Base-by-base conservation (phyloP, 2,797 vertebrate genomes). In the Cyclopterus lumpus region DNA sequence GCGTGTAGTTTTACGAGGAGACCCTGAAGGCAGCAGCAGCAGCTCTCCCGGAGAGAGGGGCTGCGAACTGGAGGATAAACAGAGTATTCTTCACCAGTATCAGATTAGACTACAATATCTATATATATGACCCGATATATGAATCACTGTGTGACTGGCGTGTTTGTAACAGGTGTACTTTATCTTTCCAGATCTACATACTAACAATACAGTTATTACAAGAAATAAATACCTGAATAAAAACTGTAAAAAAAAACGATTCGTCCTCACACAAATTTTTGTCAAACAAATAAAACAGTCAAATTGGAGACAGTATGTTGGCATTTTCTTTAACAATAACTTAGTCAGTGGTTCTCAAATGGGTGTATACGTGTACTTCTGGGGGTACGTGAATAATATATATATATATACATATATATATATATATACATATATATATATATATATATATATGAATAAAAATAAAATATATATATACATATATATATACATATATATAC, bases 1-100 rank as follows among this genome's bases (percentile, higher is more conserved):
- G 7, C 11, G 1, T 24, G 15, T 11, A 1, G 5, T 49, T 80
- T 80, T 80, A 61, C 64, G 0, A 75, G 42, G 62, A 61, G 62
- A 67, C 57, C 1, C 0, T 76, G 65, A 84, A 84, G 46, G 85
- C 74, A 80, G 46, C 85, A 78, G 26, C 26, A n/a, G 53, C 32
- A 60, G 38, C 46, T 74, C 73, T 53, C 54, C 8, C 10, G n/a
- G 59, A 51, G 77, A 67, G 40, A 58, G n/a, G 57, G 26, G 30
- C 48, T 64, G n/a, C 8, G 20, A 57, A 30, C 6, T 62, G 26
- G 11, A 67, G n/a, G 24, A 22, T 53, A 75, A 76, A 70, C 58
- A 60, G 18, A 49, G 28, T 0, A n/a, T n/a, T n/a, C n/a, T 36
- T 22, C 9, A 24, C 34, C 20, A 34, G 6, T 11, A 20, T 60